Base-by-base conservation (phyloP, 2,888 invertebrate genomes). In the Neoascia interrupta region DNA sequence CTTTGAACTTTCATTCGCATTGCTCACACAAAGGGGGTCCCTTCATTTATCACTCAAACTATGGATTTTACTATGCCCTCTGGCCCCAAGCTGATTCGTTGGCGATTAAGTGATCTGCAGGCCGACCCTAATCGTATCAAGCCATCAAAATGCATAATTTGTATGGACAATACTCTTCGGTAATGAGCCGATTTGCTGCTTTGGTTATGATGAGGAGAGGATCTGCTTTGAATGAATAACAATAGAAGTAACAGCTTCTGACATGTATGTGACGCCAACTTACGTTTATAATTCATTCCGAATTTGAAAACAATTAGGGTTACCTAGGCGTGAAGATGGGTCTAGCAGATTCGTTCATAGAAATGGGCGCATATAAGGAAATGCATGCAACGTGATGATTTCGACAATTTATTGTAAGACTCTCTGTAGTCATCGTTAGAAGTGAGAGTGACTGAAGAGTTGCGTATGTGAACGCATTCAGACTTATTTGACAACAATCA, bases 111-210 rank as follows among this genome's bases (percentile, higher is more conserved):
- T 39, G 36, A 61, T 43, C 15, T 51, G 56, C n/a, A n/a, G n/a
- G 34, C 49, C 56, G 69, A 41, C 69, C 31, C 69, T 63, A 69
- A 56, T 56, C 61, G 43, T 37, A 8, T 53, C 63, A 39, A 64
- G 58, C 58, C 58, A 75, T 70, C 56, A 70, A 64, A n/a, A 28
- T 43, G 43, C 36, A 58, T 58, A 56, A 37, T 41, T 70, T 28
- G 37, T 26, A 45, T 28, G n/a, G n/a, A n/a, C n/a, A n/a, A n/a
- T n/a, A n/a, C n/a, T n/a, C 21, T 49, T 70, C 54, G 23, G 47
- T 63, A 47, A 53, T 53, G 61, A 23, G 21, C 36, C 16, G 21
- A 31, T 34, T 5, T 39, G 28, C 31, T 37, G 26, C 3, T 28
- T n/a, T n/a, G n/a, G n/a, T n/a, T n/a, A n/a, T n/a, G n/a, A n/a